phyloP scores from a whole-genome alignment of 2,888 invertebrate species.

The Eupithecia subumbrata region DNA sequence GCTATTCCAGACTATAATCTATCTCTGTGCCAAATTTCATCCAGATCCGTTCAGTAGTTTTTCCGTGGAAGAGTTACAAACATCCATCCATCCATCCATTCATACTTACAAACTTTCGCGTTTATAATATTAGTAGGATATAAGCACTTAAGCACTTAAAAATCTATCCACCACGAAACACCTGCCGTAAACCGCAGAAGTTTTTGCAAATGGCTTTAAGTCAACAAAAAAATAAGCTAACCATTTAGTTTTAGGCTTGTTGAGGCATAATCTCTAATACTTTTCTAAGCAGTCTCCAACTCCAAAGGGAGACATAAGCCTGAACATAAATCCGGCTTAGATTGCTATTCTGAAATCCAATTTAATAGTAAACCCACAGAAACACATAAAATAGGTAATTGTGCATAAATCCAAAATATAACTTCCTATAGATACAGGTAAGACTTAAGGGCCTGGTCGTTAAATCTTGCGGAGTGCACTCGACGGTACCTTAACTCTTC shows the following conservation, averaged over 20 bases:
- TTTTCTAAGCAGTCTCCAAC: not conserved
- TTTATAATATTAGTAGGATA: too few species aligned
- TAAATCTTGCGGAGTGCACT: constrained; percentile 62
- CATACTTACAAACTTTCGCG: too few species aligned
- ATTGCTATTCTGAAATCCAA: not conserved
- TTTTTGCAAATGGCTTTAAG: too few species aligned
- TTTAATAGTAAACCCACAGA: constrained; percentile 3
- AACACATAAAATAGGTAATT: constrained; percentile 1
- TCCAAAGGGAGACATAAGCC: not conserved
- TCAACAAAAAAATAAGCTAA: too few species aligned
- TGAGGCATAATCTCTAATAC: not conserved
- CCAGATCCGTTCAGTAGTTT: too few species aligned
- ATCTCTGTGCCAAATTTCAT: too few species aligned
- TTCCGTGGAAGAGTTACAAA: too few species aligned
- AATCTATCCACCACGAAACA: too few species aligned
- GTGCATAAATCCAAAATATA: constrained; percentile 4
- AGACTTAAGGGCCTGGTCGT: constrained; percentile 50
- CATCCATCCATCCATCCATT: too few species aligned
- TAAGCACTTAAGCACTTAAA: too few species aligned
- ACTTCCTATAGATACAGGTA: not conserved
- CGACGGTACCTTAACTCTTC: constrained; percentile 54
- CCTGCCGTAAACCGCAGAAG: too few species aligned
- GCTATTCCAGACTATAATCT: too few species aligned
- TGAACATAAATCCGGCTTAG: not conserved
- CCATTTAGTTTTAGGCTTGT: not conserved